Evolutionary conservation across 1,140 invertebrate species (phyloP).

Genomic region (Hestina assimilis): DNA sequence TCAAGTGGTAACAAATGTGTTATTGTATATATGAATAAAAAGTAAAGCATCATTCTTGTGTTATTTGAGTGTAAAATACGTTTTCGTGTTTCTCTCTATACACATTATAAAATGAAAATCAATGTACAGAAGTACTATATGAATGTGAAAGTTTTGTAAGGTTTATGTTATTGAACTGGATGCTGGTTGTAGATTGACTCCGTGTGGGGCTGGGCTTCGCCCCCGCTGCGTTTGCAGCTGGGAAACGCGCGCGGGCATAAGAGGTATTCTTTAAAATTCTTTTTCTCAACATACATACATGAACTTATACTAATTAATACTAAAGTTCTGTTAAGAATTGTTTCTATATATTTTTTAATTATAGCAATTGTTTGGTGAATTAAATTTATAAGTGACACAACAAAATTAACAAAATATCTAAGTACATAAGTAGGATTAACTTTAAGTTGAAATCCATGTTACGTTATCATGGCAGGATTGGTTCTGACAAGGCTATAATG

Average conservation of each 20-base stretch:
- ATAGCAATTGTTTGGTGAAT: too few species aligned
- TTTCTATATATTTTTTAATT: too few species aligned
- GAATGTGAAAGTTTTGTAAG: conserved; percentile 23
- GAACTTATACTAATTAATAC: too few species aligned
- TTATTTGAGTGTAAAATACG: conserved; percentile 1
- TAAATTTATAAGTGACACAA: too few species aligned
- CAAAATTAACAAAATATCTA: too few species aligned
- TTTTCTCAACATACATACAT: too few species aligned
- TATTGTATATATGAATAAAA: conserved; percentile 32
- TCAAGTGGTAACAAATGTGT: conserved; percentile 39
- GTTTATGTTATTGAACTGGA: conserved; percentile 34
- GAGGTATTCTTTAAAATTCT: conserved; percentile 53
- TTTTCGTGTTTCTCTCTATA: neutral
- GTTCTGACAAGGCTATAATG: too few species aligned
- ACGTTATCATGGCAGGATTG: too few species aligned
- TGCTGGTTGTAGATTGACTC: conserved; percentile 86
- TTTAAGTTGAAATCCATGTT: too few species aligned
- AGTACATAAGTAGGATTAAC: too few species aligned
- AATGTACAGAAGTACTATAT: conserved; percentile 2
- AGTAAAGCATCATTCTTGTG: conserved; percentile 11
- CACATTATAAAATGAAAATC: neutral
- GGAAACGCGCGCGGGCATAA: conserved; percentile 81
- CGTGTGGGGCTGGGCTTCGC: conserved; percentile 94
- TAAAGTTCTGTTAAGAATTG: too few species aligned
- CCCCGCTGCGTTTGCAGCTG: conserved; percentile 90